These are phyloP conservation scores for Caenorhabditis parvicauda DNA, from an alignment of 2,888 invertebrate genomes.

Conservation along the genomic window DNA sequence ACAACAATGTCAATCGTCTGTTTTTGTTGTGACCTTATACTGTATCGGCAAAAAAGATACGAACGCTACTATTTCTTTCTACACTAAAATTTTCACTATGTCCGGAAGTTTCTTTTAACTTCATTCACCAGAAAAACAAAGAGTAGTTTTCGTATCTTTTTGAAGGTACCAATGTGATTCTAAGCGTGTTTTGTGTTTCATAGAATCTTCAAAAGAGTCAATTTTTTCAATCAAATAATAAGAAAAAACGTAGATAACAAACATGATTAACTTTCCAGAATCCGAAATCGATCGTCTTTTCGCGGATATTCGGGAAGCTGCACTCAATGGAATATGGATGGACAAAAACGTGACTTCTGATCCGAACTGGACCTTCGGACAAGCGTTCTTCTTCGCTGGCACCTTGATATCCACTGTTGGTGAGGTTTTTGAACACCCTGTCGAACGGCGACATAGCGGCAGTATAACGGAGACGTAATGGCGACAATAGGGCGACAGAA, in stretches of 20 bases:
- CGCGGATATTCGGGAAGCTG: conserved; percentile 50
- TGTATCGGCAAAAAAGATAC: not conserved
- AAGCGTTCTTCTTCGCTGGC: conserved; percentile 82
- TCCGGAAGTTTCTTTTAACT: too few relatives aligned
- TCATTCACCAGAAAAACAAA: too few relatives aligned
- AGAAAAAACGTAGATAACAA: not conserved
- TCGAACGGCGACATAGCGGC: not conserved
- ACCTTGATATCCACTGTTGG: conserved; percentile 87
- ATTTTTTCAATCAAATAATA: not conserved
- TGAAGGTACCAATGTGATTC: not conserved
- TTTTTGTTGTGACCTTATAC: not conserved
- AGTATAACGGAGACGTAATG: not conserved
- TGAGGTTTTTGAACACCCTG: conserved; percentile 59
- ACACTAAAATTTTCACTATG: too few relatives aligned
- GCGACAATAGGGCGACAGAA: not conserved
- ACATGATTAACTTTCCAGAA: conserved; percentile 35
- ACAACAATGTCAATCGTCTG: conserved; percentile 33
- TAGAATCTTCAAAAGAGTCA: not conserved
- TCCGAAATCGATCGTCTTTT: conserved; percentile 51
- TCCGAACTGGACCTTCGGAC: conserved; percentile 86
- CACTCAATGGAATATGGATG: conserved; percentile 67
- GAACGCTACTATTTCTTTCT: too few relatives aligned
- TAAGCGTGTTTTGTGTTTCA: not conserved
- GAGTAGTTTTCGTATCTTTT: not conserved
- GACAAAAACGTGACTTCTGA: conserved; percentile 76